These are phyloP conservation scores for Aeoliscus strigatus DNA, from an alignment of 2,797 vertebrate species.

Conservation along the genomic window DNA sequence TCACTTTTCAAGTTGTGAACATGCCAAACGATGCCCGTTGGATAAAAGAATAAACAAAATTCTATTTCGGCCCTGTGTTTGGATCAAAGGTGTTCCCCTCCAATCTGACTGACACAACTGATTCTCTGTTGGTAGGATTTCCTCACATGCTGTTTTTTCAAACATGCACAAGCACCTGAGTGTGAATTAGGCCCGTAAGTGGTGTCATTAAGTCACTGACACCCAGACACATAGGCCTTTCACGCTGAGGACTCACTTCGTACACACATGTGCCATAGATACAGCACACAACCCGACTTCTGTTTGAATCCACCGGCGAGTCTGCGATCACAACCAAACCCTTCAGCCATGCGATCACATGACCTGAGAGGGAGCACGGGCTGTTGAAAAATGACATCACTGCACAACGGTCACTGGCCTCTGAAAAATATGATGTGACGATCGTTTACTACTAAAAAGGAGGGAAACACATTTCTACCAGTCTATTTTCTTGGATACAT, in stretches of 20 bases:
- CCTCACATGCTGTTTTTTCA: slow-evolving; percentile 58
- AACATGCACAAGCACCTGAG: slow-evolving; percentile 62
- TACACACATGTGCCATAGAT: slow-evolving; percentile 69
- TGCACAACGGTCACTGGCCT: slow-evolving; percentile 33
- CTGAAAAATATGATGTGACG: background rate
- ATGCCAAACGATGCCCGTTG: slow-evolving; percentile 22
- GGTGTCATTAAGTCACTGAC: slow-evolving; percentile 71
- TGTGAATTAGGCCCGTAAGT: slow-evolving; percentile 73
- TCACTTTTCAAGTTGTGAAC: slow-evolving; percentile 42
- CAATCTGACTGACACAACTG: slow-evolving; percentile 55
- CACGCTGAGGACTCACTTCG: slow-evolving; percentile 47
- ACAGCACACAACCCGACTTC: slow-evolving; percentile 60
- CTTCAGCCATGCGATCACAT: slow-evolving; percentile 27
- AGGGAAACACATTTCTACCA: no score
- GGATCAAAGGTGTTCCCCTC: slow-evolving; percentile 50
- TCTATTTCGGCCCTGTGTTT: slow-evolving; percentile 37
- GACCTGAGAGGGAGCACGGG: slow-evolving; percentile 13
- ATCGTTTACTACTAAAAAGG: background rate
- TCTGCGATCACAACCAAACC: slow-evolving; percentile 25
- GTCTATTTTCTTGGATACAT: no score
- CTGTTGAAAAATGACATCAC: slow-evolving; percentile 52
- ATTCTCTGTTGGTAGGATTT: slow-evolving; percentile 67
- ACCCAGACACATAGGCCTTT: slow-evolving; percentile 70
- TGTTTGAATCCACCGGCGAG: slow-evolving; percentile 56
- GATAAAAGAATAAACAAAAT: slow-evolving; percentile 40